These are phyloP conservation scores for Cacatua alba DNA, from an alignment of 2,113 vertebrate species.

Conservation along the genomic window DNA sequence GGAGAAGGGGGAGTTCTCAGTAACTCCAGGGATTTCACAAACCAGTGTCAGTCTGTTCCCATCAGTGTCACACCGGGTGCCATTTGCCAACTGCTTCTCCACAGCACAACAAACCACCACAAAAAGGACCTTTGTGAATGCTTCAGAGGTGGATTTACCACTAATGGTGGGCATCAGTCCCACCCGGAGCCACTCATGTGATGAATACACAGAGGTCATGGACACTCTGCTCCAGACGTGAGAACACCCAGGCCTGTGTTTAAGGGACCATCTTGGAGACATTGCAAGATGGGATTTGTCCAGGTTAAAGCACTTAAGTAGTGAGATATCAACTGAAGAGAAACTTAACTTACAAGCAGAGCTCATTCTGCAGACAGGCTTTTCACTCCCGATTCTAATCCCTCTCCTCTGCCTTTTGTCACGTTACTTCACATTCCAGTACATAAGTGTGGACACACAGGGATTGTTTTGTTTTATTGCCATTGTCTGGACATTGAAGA, in stretches of 20 bases:
- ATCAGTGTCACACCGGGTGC: fast-evolving
- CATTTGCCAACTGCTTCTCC: neutral
- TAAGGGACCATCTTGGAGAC: neutral
- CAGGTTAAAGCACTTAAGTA: neutral
- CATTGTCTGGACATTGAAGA: neutral
- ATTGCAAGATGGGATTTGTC: neutral
- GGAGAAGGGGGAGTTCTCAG: neutral
- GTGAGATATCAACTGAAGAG: neutral
- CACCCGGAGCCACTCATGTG: fast-evolving
- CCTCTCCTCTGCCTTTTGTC: neutral
- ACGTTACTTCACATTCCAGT: neutral
- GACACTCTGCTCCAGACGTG: neutral
- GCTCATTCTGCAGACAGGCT: neutral
- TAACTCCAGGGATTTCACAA: neutral
- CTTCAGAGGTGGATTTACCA: neutral
- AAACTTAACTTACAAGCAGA: neutral
- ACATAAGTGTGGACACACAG: fast-evolving
- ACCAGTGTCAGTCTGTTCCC: neutral
- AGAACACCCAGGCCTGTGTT: neutral
- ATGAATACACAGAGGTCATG: neutral
- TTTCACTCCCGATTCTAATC: neutral
- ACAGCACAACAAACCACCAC: neutral
- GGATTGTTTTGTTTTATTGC: neutral
- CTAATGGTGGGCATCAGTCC: neutral
- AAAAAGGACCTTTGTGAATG: fast-evolving